Percentiles rank a stretch among this genome's conserved stretches.
Evolutionary conservation across 2,797 vertebrate species (phyloP).

Genomic region (Enteromius radiatus): DNA sequence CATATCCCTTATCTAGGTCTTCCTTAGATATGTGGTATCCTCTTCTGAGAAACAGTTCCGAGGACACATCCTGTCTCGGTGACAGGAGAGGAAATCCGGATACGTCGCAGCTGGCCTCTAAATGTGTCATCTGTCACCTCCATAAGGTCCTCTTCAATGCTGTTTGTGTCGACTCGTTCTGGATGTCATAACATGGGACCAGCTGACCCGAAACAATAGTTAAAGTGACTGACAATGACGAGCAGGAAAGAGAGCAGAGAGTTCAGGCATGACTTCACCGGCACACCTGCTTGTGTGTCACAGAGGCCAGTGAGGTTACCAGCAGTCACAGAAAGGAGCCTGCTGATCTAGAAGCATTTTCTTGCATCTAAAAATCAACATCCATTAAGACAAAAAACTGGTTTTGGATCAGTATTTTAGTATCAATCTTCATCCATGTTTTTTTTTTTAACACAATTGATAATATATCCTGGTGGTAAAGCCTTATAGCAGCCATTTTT

Average conservation of each 20-base stretch:
- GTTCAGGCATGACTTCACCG: slow-evolving; percentile 52
- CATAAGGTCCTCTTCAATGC: slow-evolving; percentile 37
- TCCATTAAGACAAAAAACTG: background rate
- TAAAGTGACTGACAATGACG: slow-evolving; percentile 43
- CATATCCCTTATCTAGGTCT: slow-evolving; percentile 48
- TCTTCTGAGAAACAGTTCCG: slow-evolving; percentile 43
- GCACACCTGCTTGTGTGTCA: slow-evolving; percentile 47
- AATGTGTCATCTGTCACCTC: slow-evolving; percentile 53
- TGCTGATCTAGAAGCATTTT: background rate
- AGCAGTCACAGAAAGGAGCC: slow-evolving; percentile 3
- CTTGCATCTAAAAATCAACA: background rate
- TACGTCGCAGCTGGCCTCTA: slow-evolving; percentile 44
- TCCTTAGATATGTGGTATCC: slow-evolving; percentile 52
- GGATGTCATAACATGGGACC: slow-evolving; percentile 39
- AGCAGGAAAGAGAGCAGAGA: slow-evolving; percentile 42
- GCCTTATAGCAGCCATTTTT: too few species aligned
- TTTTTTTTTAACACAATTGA: too few species aligned
- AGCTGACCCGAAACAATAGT: slow-evolving; percentile 41
- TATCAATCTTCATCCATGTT: background rate
- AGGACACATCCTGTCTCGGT: slow-evolving; percentile 48
- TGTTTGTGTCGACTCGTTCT: slow-evolving; percentile 44
- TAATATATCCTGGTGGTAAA: too few species aligned
- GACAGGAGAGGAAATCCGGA: slow-evolving; percentile 52
- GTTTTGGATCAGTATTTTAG: slow-evolving; percentile 6
- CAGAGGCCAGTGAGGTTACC: slow-evolving; percentile 1